These are phyloP conservation scores for Trinorchestia longiramus DNA, from an alignment of 1,140 invertebrate genomes.

Conservation along the genomic window DNA sequence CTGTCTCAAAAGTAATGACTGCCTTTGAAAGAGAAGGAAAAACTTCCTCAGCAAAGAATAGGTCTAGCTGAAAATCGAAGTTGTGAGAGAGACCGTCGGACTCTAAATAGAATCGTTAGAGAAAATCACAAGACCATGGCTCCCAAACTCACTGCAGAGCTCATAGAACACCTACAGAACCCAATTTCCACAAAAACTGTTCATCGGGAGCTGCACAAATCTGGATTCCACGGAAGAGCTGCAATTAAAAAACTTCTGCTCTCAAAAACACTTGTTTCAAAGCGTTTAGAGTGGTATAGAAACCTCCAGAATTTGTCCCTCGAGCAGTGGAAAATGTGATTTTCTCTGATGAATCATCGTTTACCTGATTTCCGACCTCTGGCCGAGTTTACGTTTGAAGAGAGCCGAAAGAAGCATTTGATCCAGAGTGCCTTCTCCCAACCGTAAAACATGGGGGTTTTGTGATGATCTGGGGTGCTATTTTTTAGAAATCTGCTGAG, in stretches of 20 bases:
- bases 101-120: background rate
- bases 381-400: too few relatives aligned
- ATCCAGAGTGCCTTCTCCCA: too few relatives aligned
- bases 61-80: slow-evolving; percentile 1
- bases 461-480: too few relatives aligned
- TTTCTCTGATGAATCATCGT: too few relatives aligned
- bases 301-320: too few relatives aligned
- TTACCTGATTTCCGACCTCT: too few relatives aligned
- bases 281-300: too few relatives aligned
- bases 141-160: background rate
- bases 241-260: slow-evolving; percentile 18
- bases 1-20: too few relatives aligned
- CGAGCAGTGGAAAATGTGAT: too few relatives aligned
- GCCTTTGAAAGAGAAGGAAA: slow-evolving; percentile 22
- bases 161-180: background rate
- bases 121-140: background rate
- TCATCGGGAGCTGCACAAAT: background rate
- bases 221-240: background rate
- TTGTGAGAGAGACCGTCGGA: background rate
- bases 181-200: slow-evolving; percentile 39
- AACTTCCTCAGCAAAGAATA: slow-evolving; percentile 8
- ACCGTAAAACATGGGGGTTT: too few relatives aligned
- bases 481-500: too few relatives aligned
- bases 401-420: background rate
- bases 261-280: background rate